Conservation (phyloP, 1,140 invertebrate genomes). For the Chlorops oryzae region DNA sequence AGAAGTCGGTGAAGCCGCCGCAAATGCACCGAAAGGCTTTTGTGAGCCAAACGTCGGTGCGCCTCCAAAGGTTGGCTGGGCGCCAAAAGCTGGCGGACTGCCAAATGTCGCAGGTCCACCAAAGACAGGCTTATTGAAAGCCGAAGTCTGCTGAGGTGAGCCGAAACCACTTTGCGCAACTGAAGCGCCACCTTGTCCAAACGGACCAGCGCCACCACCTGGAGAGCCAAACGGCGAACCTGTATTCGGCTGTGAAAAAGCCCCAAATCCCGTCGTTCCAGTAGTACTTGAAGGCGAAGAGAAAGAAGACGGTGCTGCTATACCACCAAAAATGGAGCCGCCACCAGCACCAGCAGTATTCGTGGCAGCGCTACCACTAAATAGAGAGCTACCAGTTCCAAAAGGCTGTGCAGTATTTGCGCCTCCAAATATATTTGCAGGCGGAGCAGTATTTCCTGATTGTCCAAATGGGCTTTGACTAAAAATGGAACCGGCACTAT, state of each 20-base stretch:
- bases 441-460: background rate
- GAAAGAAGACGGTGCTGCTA: conserved; percentile 17
- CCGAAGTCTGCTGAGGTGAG: conserved; percentile 27
- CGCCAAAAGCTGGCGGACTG: conserved; percentile 47
- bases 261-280: conserved; percentile 41
- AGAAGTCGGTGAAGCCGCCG: conserved; percentile 23
- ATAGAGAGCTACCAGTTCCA: conserved; percentile 25
- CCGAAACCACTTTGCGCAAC: conserved; percentile 48
- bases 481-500: conserved; percentile 24
- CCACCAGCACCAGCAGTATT: conserved; percentile 15
- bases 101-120: conserved; percentile 40
- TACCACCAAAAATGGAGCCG: conserved; percentile 37
- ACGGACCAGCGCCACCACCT: conserved; percentile 18
- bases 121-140: conserved; percentile 23
- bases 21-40: conserved; percentile 49
- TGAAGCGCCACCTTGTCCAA: conserved; percentile 24
- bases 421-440: conserved; percentile 10
- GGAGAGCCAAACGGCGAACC: conserved; percentile 25
- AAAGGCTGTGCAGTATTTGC: conserved; percentile 10
- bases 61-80: conserved; percentile 50
- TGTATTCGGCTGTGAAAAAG: conserved; percentile 36
- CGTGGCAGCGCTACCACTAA: conserved; percentile 23
- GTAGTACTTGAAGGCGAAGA: conserved; percentile 33
- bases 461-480: conserved; percentile 32
- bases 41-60: conserved; percentile 51